These are phyloP conservation scores for Marisa cornuarietis DNA, from an alignment of 1,140 invertebrate genomes.

Conservation along the genomic window DNA sequence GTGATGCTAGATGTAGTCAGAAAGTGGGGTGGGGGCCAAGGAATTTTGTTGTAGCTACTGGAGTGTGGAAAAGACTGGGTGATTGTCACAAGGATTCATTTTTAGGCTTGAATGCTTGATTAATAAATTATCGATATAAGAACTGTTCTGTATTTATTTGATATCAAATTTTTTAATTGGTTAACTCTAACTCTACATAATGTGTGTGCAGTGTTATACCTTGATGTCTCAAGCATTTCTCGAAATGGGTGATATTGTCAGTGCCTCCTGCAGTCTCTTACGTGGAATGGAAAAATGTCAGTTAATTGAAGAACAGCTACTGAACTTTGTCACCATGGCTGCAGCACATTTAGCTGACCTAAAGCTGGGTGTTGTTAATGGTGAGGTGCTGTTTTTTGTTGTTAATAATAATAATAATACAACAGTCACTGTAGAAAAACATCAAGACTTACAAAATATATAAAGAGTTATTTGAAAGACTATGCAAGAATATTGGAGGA, in stretches of 20 bases:
- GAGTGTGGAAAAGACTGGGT: too few species aligned
- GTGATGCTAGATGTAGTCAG: too few species aligned
- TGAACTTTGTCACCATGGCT: neutral
- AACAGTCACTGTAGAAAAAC: neutral
- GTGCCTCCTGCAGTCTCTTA: neutral
- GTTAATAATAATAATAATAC: neutral
- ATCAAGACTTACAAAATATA: neutral
- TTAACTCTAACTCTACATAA: too few species aligned
- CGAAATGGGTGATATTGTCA: neutral
- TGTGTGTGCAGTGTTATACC: constrained; percentile 11
- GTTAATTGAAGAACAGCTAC: neutral
- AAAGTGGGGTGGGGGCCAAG: too few species aligned
- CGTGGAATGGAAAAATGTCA: constrained; percentile 9
- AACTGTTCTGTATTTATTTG: too few species aligned
- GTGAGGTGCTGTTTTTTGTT: neutral
- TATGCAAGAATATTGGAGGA: neutral
- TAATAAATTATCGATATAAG: too few species aligned
- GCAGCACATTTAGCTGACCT: neutral
- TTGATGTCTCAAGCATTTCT: neutral
- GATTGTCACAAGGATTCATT: too few species aligned
- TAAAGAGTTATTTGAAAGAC: neutral
- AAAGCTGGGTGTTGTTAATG: neutral
- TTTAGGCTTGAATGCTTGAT: too few species aligned
- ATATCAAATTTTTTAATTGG: too few species aligned
- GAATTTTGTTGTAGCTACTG: too few species aligned